phyloP scores from a whole-genome alignment of 92 coral and sea anemone species.

The Porites cylindrica region DNA sequence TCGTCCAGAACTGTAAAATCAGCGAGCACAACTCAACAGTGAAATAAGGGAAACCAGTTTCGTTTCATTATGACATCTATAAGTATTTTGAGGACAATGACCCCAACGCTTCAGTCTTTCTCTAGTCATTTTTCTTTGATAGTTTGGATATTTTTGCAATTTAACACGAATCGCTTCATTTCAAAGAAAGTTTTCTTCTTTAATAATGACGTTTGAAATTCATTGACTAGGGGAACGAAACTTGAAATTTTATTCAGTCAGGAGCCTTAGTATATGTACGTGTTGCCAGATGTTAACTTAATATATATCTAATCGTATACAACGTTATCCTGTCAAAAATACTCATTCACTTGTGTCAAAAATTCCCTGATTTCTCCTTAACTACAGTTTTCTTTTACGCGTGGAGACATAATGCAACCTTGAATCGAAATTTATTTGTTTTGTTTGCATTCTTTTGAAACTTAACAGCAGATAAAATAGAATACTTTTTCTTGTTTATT shows the following conservation, averaged over 20 bases:
- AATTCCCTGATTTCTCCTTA: not conserved
- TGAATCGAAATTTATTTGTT: not conserved
- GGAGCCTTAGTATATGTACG: no score
- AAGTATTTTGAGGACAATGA: not conserved
- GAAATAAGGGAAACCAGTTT: not conserved
- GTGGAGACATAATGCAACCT: no score
- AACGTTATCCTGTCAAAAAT: no score
- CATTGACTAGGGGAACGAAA: no score
- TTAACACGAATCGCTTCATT: no score
- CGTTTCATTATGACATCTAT: not conserved
- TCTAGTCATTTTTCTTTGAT: no score
- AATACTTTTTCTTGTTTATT: not conserved
- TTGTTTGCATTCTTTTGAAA: not conserved
- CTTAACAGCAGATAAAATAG: not conserved
- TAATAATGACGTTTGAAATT: no score
- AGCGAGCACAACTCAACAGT: not conserved
- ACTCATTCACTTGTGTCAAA: not conserved
- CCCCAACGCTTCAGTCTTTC: no score
- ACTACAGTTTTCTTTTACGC: not conserved
- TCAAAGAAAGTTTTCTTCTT: not conserved
- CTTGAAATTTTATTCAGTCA: no score
- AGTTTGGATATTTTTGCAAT: no score
- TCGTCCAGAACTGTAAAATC: not conserved
- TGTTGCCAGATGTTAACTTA: no score
- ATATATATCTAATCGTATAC: no score